Conservation (phyloP, 1,140 invertebrate genomes). For the Lepeophtheirus salmonis region DNA sequence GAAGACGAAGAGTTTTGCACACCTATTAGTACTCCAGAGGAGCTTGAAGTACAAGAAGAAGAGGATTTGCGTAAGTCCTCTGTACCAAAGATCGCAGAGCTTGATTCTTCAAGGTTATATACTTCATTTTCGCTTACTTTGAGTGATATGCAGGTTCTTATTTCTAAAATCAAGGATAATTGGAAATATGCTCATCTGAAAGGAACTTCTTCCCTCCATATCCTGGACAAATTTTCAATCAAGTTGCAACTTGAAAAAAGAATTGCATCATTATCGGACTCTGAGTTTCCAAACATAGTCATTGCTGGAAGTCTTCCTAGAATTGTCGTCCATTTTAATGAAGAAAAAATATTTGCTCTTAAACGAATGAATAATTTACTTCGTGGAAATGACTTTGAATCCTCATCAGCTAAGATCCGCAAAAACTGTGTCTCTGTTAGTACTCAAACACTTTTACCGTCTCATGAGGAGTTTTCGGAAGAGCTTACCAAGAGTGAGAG, state of each 20-base stretch:
- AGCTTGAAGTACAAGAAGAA: not conserved
- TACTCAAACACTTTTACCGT: not conserved
- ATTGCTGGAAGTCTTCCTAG: slow-evolving; percentile 63
- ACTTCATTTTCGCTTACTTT: slow-evolving; percentile 30
- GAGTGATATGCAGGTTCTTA: slow-evolving; percentile 38
- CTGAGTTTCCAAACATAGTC: slow-evolving; percentile 58
- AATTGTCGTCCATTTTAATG: slow-evolving; percentile 69
- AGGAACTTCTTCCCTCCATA: slow-evolving; percentile 56
- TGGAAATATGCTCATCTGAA: slow-evolving; percentile 68
- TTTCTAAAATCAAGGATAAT: slow-evolving; percentile 66
- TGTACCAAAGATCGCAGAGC: slow-evolving; percentile 29
- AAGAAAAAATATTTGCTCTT: slow-evolving; percentile 55
- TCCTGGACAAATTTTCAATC: slow-evolving; percentile 77
- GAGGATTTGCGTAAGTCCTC: slow-evolving; percentile 6
- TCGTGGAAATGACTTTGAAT: not conserved
- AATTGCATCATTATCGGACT: slow-evolving; percentile 58
- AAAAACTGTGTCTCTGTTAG: not conserved
- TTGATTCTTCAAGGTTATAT: slow-evolving; percentile 67
- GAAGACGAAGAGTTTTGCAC: slow-evolving; percentile 18
- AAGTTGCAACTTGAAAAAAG: slow-evolving; percentile 58
- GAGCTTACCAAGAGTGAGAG: not conserved
- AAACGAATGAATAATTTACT: slow-evolving; percentile 28
- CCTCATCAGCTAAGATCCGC: not conserved
- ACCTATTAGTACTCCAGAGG: slow-evolving; percentile 17
- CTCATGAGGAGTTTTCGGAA: not conserved